Conservation (phyloP, 2,888 invertebrate genomes). For the Penaeus monodon region DNA sequence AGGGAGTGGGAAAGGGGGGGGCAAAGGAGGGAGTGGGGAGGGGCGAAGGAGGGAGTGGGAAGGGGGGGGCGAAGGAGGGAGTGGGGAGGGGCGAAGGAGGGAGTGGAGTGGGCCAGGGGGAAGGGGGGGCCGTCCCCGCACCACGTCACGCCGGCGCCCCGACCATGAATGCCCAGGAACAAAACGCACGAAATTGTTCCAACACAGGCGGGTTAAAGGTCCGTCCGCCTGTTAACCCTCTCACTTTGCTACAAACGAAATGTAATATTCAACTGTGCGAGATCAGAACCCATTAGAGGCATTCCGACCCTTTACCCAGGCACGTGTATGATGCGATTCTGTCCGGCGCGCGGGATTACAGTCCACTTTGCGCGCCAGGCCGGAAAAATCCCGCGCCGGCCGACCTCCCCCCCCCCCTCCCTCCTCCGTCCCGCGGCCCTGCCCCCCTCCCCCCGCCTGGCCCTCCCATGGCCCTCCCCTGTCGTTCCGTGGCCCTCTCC, state of each 20-base stretch:
- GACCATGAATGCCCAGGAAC: slow-evolving; percentile 15
- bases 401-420: slow-evolving; percentile 2
- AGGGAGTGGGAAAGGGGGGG: neutral
- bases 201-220: slow-evolving; percentile 24
- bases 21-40: neutral
- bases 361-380: slow-evolving; percentile 39
- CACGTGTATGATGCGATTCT: slow-evolving; percentile 53
- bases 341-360: slow-evolving; percentile 44
- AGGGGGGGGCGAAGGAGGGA: neutral
- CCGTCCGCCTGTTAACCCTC: slow-evolving; percentile 27
- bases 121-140: neutral
- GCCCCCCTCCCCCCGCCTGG: neutral
- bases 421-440: slow-evolving; percentile 4
- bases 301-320: slow-evolving; percentile 47
- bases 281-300: slow-evolving; percentile 55
- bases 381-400: slow-evolving; percentile 31
- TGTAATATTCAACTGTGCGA: slow-evolving; percentile 54
- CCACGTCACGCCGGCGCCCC: neutral
- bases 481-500: neutral
- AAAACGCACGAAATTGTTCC: slow-evolving; percentile 31
- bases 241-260: slow-evolving; percentile 53
- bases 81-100: neutral
- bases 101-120: neutral
- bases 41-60: neutral
- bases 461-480: neutral